Evolutionary conservation across 2,113 vertebrate species (phyloP), one percentile per base, ranked within the genome.

Genomic region (Oryzias woworae): DNA sequence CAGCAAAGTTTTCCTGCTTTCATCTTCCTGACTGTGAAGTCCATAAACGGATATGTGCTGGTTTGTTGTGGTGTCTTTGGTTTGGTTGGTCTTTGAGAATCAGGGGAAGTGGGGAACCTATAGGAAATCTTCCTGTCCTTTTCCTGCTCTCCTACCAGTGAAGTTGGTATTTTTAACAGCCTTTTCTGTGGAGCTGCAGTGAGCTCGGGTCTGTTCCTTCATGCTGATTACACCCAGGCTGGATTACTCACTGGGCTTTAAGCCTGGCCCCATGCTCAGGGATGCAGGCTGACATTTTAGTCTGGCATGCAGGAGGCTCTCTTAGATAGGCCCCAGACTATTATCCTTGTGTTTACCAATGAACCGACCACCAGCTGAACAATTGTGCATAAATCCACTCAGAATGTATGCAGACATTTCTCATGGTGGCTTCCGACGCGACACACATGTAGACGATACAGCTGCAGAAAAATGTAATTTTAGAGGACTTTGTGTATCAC

Each of bases 221-320:
- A 86, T 75, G 72, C 85, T 79, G 81, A 85, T 86, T 81, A 86
- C 80, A 83, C 80, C 73, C 76, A 60, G 48, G 67, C 83, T 64
- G 83, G 88, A 88, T 88, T 83, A 88, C 78, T 82, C 82, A 58
- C 63, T 65, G 66, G 73, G 74, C 61, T 77, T 64, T 70, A 78
- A 80, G 69, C 62, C 55, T 56, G 73, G 60, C 71, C n/a, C 15
- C 18, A 45, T 78, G 74, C 60, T 66, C 28, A 42, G 71, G 78
- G 73, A 86, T 80, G 75, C 58, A 62, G 69, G 48, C 58, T 82
- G 88, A 89, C 81, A 86, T 87, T 86, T 82, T 71, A 75, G 78
- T 84, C 66, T 75, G 81, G 79, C 75, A 82, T 65, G 66, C 67
- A 57, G 69, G 26, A 71, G 69, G 62, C 78, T 80, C 62, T 62